Conservation (phyloP, 2,797 vertebrate species). For the Helostoma temminkii region DNA sequence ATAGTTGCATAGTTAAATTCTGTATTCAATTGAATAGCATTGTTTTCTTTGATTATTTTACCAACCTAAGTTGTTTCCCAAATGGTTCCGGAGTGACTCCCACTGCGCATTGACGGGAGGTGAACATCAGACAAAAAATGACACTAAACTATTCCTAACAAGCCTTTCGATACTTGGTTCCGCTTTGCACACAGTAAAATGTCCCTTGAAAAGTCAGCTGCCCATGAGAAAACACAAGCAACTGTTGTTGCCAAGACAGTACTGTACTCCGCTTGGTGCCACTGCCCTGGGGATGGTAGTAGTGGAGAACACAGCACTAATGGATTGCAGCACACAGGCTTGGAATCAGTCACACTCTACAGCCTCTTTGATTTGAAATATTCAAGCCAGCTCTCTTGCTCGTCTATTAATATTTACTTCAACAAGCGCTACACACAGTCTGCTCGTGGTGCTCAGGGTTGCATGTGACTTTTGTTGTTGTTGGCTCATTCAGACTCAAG, state of each 20-base stretch:
- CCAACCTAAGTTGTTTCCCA: no score
- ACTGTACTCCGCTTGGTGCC: conserved; percentile 48
- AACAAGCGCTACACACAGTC: conserved; percentile 50
- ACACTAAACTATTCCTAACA: conserved; percentile 35
- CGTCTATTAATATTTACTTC: conserved; percentile 73
- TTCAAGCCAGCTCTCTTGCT: conserved; percentile 63
- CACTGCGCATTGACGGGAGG: not conserved
- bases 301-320: conserved; percentile 61
- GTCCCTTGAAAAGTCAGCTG: conserved; percentile 44
- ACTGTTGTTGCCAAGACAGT: conserved; percentile 38
- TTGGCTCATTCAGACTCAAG: conserved; percentile 44
- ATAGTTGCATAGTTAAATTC: no score
- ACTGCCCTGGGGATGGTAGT: conserved; percentile 52
- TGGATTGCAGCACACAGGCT: conserved; percentile 61
- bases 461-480: conserved; percentile 52
- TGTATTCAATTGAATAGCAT: no score
- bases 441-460: conserved; percentile 45
- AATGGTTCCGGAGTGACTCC: no score
- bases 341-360: conserved; percentile 52
- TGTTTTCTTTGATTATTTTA: no score
- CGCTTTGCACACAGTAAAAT: conserved; percentile 37
- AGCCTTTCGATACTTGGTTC: conserved; percentile 34
- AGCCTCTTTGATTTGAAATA: conserved; percentile 70
- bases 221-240: conserved; percentile 38
- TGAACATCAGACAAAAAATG: conserved; percentile 16